phyloP scores from a whole-genome alignment of 2,113 vertebrate genomes.

The Plecturocebus donacophilus region DNA sequence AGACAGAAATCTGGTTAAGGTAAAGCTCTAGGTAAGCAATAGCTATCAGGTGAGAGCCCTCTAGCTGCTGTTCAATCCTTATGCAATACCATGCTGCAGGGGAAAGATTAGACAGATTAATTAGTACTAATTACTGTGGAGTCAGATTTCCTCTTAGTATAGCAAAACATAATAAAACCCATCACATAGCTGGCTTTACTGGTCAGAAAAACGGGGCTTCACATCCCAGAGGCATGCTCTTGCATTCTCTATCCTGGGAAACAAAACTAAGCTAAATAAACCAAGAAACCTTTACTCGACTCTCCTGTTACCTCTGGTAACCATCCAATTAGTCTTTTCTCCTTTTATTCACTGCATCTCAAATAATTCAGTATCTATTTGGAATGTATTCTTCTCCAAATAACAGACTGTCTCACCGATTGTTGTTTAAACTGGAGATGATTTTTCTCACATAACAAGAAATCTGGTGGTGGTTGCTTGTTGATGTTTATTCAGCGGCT shows the following conservation, averaged over 20 bases:
- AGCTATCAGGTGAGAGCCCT: neutral
- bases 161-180: neutral
- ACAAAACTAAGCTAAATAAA: neutral
- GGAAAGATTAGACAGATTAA: neutral
- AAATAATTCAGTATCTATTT: neutral
- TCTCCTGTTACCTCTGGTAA: neutral
- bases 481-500: neutral
- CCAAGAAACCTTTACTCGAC: neutral
- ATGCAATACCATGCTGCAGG: neutral
- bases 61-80: neutral
- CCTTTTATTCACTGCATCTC: neutral
- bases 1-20: neutral
- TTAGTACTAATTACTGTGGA: neutral
- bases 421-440: neutral
- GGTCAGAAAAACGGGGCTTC: neutral
- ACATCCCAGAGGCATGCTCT: accelerated
- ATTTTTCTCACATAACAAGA: neutral
- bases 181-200: neutral
- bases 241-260: neutral
- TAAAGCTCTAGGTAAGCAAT: neutral
- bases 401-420: neutral
- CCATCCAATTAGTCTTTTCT: neutral
- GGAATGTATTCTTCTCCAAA: neutral
- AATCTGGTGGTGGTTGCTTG: neutral
- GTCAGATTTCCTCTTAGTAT: neutral